Conservation (phyloP, 53 echinoderm and acorn worm species). For the Holothuria leucospilota region DNA sequence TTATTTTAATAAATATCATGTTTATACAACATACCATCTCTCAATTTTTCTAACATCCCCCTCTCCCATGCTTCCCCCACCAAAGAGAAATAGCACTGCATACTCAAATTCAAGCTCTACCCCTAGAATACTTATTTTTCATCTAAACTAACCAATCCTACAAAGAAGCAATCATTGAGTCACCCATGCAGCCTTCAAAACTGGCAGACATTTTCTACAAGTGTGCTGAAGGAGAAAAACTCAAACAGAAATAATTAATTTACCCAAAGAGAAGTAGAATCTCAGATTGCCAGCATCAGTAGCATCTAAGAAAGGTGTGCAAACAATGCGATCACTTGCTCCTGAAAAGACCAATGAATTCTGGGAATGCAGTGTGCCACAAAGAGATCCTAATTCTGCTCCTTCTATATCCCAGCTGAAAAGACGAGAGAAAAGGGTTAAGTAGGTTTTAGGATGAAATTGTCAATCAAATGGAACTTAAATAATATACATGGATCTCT, state of each 20-base stretch:
- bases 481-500: neutral
- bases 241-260: neutral
- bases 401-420: slow-evolving; percentile 83
- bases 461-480: neutral
- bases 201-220: no score
- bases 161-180: no score
- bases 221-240: no score
- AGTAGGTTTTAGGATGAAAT: neutral
- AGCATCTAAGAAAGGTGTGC: slow-evolving; percentile 82
- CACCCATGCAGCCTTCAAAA: no score
- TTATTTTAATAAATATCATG: no score
- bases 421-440: neutral
- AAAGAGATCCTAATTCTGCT: slow-evolving; percentile 66
- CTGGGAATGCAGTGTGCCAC: slow-evolving; percentile 70
- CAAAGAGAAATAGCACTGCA: no score
- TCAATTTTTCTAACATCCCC: no score
- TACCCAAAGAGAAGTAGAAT: slow-evolving; percentile 92
- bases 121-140: no score
- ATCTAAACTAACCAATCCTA: no score
- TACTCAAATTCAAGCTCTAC: no score
- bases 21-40: no score
- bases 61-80: no score
- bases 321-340: slow-evolving; percentile 63
- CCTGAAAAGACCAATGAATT: slow-evolving; percentile 82
- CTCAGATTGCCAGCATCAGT: slow-evolving; percentile 77